Conservation (phyloP, 2,797 vertebrate genomes). For the Ctenochaetus hawaiiensis region DNA sequence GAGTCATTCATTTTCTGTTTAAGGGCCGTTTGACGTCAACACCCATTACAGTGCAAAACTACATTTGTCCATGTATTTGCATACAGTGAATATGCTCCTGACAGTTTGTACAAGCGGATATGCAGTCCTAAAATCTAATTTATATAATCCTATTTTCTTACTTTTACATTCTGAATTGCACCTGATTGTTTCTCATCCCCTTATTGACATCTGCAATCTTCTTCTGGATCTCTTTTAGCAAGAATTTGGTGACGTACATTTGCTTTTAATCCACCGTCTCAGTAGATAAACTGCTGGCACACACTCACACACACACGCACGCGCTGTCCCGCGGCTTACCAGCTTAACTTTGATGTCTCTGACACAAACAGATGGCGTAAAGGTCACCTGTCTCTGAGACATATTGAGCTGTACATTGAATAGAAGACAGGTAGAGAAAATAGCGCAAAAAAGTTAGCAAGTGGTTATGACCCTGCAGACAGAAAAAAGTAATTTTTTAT, state of each 20-base stretch:
- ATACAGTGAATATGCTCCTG: neutral
- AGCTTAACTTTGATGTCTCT: slow-evolving; percentile 48
- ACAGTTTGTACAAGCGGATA: no score
- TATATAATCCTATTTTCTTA: neutral
- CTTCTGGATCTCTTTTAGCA: neutral
- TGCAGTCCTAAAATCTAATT: no score
- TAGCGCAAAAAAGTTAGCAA: neutral
- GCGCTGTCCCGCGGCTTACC: slow-evolving; percentile 18
- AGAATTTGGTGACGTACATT: slow-evolving; percentile 12
- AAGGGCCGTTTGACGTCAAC: neutral
- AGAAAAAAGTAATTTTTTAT: no score
- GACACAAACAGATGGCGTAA: slow-evolving; percentile 52
- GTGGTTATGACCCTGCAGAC: no score
- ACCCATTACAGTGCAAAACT: neutral
- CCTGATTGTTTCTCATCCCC: neutral
- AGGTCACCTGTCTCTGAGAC: slow-evolving; percentile 48
- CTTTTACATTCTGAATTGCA: neutral
- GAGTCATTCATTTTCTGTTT: slow-evolving; percentile 53
- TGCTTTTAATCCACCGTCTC: slow-evolving; percentile 34
- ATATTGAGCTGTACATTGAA: slow-evolving; percentile 27
- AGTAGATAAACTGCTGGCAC: slow-evolving; percentile 14
- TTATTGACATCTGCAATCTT: slow-evolving; percentile 1
- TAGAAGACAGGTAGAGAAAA: slow-evolving; percentile 8
- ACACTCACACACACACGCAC: slow-evolving; percentile 4
- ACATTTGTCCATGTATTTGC: no score